These are phyloP conservation scores for Ceratosolen fusciceps DNA, from an alignment of 1,140 invertebrate species.

Conservation along the genomic window DNA sequence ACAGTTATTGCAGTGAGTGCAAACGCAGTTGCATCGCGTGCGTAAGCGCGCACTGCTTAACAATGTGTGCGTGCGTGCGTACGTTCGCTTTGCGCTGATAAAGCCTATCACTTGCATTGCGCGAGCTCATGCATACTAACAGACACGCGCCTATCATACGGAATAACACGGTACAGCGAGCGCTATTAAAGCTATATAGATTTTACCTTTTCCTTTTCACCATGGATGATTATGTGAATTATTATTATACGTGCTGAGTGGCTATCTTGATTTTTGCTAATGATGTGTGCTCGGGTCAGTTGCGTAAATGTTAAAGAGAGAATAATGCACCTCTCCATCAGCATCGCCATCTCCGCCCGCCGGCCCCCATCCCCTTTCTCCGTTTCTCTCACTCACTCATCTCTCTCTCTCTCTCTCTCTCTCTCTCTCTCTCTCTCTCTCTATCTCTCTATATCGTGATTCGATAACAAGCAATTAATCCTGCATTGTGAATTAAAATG, in stretches of 20 bases:
- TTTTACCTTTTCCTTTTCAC: slow-evolving; percentile 15
- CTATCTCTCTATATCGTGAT: no score
- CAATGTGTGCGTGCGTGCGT: no score
- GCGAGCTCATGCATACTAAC: neutral
- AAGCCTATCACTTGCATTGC: slow-evolving; percentile 41
- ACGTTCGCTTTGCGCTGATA: slow-evolving; percentile 14
- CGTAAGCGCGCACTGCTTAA: neutral
- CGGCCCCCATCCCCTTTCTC: no score
- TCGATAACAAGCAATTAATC: no score
- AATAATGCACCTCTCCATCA: neutral
- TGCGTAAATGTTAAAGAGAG: slow-evolving; percentile 10
- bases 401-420: neutral
- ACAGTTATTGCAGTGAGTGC: slow-evolving; percentile 34
- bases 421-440: no score
- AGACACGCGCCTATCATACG: neutral
- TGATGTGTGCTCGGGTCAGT: neutral
- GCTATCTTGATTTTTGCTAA: slow-evolving; percentile 38
- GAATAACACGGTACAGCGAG: neutral
- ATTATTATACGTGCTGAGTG: slow-evolving; percentile 23
- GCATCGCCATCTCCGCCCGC: no score
- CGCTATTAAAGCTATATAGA: neutral
- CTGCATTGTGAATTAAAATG: no score
- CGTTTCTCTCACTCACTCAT: no score
- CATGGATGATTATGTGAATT: slow-evolving; percentile 3
- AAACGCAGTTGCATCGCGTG: neutral